phyloP scores from a whole-genome alignment of 35 echinoderm and acorn worm species.

The Hemicentrotus pulcherrimus region DNA sequence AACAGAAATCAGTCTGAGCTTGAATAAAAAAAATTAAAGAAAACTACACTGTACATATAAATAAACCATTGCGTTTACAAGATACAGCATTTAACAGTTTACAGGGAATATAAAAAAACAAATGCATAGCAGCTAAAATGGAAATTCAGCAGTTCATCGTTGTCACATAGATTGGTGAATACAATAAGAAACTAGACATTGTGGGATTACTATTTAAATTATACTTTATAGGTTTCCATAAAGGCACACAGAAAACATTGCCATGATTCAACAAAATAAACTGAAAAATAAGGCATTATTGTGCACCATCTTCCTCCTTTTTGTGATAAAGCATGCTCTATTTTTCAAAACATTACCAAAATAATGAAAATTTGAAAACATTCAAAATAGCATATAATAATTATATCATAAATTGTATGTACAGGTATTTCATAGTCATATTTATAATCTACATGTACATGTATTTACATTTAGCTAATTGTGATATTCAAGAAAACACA shows the following conservation, averaged over 20 bases:
- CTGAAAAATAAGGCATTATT: conserved; percentile 19
- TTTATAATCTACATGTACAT: background rate
- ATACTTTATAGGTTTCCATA: background rate
- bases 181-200: background rate
- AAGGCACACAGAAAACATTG: conserved; percentile 11
- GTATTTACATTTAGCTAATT: background rate
- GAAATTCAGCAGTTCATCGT: background rate
- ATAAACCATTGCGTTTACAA: too few species aligned
- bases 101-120: background rate
- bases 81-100: too few species aligned
- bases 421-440: conserved; percentile 3
- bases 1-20: too few species aligned
- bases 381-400: background rate
- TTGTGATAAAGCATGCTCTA: conserved; percentile 7
- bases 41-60: too few species aligned
- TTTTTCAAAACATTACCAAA: background rate
- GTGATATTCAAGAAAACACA: background rate
- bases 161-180: background rate
- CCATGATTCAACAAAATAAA: background rate
- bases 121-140: background rate
- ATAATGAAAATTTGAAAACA: background rate
- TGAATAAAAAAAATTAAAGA: too few species aligned
- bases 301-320: background rate
- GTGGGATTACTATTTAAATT: background rate
- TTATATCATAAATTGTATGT: conserved; percentile 6